Percentiles rank a stretch among this genome's conserved stretches.
These are phyloP conservation scores for Callitettix versicolor DNA, from an alignment of 1,140 invertebrate genomes.

Conservation along the genomic window DNA sequence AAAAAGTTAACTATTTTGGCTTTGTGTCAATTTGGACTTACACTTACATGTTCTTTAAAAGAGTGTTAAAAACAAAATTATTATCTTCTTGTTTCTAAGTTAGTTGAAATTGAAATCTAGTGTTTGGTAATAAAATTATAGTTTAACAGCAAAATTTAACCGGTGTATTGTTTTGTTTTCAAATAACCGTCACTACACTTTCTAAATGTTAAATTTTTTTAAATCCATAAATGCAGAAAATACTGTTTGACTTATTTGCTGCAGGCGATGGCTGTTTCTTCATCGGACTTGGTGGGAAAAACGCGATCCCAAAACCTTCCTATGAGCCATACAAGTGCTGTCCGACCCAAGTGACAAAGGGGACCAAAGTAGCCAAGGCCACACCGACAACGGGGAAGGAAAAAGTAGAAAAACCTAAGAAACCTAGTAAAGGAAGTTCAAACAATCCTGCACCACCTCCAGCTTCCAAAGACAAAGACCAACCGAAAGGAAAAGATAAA, in stretches of 20 bases:
- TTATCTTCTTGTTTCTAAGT: too few relatives aligned
- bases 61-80: too few relatives aligned
- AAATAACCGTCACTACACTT: too few relatives aligned
- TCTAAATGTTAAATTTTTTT: too few relatives aligned
- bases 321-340: conserved; percentile 84
- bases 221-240: not conserved
- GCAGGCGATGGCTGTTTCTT: conserved; percentile 91
- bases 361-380: conserved; percentile 48
- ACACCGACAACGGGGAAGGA: conserved; percentile 7
- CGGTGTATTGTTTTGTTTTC: too few relatives aligned
- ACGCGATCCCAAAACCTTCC: conserved; percentile 57
- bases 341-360: conserved; percentile 64
- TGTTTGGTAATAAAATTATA: too few relatives aligned
- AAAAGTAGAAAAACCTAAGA: conserved; percentile 6
- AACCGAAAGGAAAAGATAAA: conserved; percentile 33
- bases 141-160: too few relatives aligned
- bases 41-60: too few relatives aligned
- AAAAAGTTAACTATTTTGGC: too few relatives aligned
- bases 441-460: not conserved
- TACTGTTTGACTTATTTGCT: conserved; percentile 35
- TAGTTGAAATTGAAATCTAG: too few relatives aligned
- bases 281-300: conserved; percentile 81
- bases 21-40: too few relatives aligned
- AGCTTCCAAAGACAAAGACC: conserved; percentile 20
- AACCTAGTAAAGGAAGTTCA: conserved; percentile 10